These are phyloP conservation scores for Sebastes itinus DNA, from an alignment of 2,797 vertebrate genomes.

Conservation along the genomic window DNA sequence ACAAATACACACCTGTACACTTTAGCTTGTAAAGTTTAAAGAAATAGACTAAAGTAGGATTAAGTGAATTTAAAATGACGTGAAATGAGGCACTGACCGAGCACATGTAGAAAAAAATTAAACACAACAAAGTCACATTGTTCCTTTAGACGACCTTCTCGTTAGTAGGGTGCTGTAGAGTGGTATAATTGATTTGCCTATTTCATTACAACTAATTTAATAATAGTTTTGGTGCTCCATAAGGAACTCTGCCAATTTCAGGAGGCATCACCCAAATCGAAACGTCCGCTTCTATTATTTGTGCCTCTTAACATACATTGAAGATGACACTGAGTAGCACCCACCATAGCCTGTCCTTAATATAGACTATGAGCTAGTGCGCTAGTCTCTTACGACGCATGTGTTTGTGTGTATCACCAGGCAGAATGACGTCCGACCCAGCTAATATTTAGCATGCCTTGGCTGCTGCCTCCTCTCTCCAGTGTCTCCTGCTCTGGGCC, in stretches of 20 bases:
- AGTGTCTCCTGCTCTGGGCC: conserved; percentile 52
- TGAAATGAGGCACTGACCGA: background rate
- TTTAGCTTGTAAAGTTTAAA: background rate
- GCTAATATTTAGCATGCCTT: conserved; percentile 75
- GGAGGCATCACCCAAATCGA: background rate
- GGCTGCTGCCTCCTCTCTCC: conserved; percentile 52
- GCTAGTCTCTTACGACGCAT: conserved; percentile 38
- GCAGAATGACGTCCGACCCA: conserved; percentile 63
- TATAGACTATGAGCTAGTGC: conserved; percentile 67
- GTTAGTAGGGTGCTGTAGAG: background rate
- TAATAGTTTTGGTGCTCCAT: background rate
- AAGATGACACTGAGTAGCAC: conserved; percentile 46
- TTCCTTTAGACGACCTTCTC: background rate
- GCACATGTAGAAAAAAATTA: background rate
- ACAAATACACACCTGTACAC: background rate
- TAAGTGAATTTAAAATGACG: background rate
- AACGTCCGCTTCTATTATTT: background rate
- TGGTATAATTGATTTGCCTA: background rate
- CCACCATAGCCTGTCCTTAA: conserved; percentile 43
- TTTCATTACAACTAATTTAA: background rate
- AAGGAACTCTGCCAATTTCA: background rate
- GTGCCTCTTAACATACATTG: conserved; percentile 8
- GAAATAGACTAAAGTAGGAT: background rate
- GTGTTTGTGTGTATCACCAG: conserved; percentile 62
- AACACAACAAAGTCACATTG: background rate